Base-by-base conservation (phyloP, 2,113 vertebrate genomes). In the Anguilla rostrata region DNA sequence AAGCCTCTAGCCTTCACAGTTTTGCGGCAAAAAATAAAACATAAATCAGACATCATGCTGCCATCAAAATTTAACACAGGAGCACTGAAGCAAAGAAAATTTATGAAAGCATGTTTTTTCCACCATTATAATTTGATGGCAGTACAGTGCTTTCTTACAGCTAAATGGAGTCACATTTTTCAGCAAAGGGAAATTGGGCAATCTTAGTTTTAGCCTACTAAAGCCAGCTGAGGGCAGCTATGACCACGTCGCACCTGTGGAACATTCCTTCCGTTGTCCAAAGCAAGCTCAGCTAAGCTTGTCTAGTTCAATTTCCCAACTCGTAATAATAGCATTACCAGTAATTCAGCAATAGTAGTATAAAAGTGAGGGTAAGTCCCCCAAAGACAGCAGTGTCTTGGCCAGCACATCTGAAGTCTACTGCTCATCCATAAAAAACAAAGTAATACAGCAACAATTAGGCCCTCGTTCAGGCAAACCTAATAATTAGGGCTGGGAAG, bases 11-110 rank as follows among this genome's bases (percentile, higher is more conserved):
- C 78, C 11, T 53, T 86, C 40, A 34, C 6, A 16, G 18, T 29
- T 56, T 46, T 34, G 85, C 22, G 29, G 39, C 5, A 43, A 39
- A 22, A 16, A 43, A 83, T 81, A 11, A 85, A 85, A 85, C n/a
- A 83, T 63, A 82, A 82, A 22, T 60, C 60, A 14, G 46, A 39
- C 81, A 78, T 81, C 46, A 83, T 85, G 86, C 89, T 89, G 88
- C 88, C 81, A 82, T 89, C 83, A 84, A 78, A 88, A 88, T 89
- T 84, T 85, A 88, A 90, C 60, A 84, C 43, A 87, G 87, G 85
- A 79, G 88, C 85, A 60, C 39, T n/a, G 79, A 60, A 84, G 41
- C 60, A 49, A 78, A 82, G 63, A 85, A 85, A 78, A 86, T 82
- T 84, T 5, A 0, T 39, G 39, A 88, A 83, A 88, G 78, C 39